Conservation (phyloP, 2,113 vertebrate species). For the Eleginops maclovinus region DNA sequence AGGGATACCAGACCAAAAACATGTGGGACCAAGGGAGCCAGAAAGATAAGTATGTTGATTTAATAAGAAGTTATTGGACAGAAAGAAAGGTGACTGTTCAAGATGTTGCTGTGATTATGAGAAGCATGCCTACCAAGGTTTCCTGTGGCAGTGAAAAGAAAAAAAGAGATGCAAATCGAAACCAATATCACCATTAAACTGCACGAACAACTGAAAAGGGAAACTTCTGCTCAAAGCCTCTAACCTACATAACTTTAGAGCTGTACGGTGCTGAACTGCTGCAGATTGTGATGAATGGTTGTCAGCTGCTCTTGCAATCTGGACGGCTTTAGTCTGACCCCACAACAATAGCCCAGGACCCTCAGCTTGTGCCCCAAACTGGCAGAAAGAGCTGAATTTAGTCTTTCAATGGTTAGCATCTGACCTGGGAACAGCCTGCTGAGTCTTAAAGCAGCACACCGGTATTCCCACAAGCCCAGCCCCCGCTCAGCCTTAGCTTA, state of each 20-base stretch:
- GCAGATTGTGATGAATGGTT: conserved; percentile 81
- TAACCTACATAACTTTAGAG: conserved; percentile 58
- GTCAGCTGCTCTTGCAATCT: conserved; percentile 80
- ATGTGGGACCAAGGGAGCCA: neutral
- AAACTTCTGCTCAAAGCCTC: conserved; percentile 51
- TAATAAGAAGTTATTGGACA: neutral
- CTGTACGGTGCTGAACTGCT: conserved; percentile 39
- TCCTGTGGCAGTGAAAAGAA: neutral
- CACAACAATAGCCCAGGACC: conserved; percentile 81
- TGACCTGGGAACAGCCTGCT: conserved; percentile 77
- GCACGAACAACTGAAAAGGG: neutral
- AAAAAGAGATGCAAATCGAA: neutral
- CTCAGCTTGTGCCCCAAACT: conserved; percentile 74
- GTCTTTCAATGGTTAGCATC: conserved; percentile 78
- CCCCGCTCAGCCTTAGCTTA: conserved; percentile 67
- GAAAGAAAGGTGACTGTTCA: neutral
- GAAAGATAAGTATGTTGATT: neutral
- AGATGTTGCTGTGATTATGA: too few species aligned
- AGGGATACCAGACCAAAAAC: neutral
- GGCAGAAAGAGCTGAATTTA: conserved; percentile 83
- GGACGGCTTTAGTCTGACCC: conserved; percentile 78
- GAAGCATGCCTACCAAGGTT: neutral
- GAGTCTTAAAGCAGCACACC: conserved; percentile 80
- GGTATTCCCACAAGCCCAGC: conserved; percentile 81
- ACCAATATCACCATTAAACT: conserved; percentile 2